Conservation (phyloP, 2,888 invertebrate species). For the Parnassius apollo region DNA sequence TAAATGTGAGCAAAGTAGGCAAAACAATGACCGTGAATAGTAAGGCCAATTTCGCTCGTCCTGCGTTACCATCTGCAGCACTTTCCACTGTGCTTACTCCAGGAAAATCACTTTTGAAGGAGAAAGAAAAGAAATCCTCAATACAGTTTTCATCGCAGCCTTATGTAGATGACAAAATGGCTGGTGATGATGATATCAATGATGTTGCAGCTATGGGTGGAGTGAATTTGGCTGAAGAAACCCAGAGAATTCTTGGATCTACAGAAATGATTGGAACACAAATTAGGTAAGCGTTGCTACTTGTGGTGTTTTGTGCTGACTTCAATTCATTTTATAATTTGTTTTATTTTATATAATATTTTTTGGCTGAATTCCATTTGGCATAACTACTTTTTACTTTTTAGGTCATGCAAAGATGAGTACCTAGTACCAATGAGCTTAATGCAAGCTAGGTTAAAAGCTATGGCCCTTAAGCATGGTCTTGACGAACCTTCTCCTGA, state of each 20-base stretch:
- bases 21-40: conserved; percentile 76
- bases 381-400: background rate
- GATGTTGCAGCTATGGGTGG: conserved; percentile 99
- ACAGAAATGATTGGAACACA: conserved; percentile 95
- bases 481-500: conserved; percentile 92
- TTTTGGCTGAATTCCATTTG: no score
- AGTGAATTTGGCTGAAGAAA: conserved; percentile 97
- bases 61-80: conserved; percentile 48
- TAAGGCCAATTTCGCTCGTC: conserved; percentile 58
- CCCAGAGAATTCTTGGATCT: conserved; percentile 94
- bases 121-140: conserved; percentile 86
- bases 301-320: no score
- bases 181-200: conserved; percentile 97
- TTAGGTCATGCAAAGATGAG: conserved; percentile 94
- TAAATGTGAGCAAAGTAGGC: conserved; percentile 61
- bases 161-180: conserved; percentile 77
- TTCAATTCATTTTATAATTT: no score
- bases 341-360: no score
- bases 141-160: conserved; percentile 54
- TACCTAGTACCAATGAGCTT: conserved; percentile 89
- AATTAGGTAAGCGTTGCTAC: conserved; percentile 68
- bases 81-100: conserved; percentile 65
- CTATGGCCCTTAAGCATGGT: conserved; percentile 87
- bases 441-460: conserved; percentile 88
- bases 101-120: conserved; percentile 85